Conservation (phyloP, 1,140 invertebrate species). For the Bombus vancouverensis region DNA sequence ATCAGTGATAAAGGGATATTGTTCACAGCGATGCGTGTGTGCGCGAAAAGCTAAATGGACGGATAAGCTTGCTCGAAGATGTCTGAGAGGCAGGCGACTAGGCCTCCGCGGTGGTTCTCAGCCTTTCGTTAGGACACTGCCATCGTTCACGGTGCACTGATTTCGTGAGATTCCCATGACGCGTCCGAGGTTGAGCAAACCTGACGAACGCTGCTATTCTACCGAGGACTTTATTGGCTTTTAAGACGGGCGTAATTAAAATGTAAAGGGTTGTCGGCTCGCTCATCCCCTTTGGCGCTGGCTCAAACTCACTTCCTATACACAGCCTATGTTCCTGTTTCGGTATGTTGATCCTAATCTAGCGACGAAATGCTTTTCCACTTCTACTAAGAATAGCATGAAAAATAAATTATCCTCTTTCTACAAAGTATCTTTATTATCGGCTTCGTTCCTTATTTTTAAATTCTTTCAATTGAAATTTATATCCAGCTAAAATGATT, state of each 20-base stretch:
- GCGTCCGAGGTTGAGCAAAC: conserved; percentile 47
- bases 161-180: conserved; percentile 40
- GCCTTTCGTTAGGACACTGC: conserved; percentile 15
- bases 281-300: conserved; percentile 51
- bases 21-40: conserved; percentile 50
- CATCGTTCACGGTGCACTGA: conserved; percentile 12
- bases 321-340: neutral
- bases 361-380: neutral
- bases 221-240: conserved; percentile 75
- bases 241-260: conserved; percentile 78
- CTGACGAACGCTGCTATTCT: conserved; percentile 48
- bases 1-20: conserved; percentile 67
- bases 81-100: conserved; percentile 55
- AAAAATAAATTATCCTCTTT: neutral
- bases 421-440: neutral
- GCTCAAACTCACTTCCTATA: conserved; percentile 50
- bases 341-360: conserved; percentile 13
- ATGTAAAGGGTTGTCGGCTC: conserved; percentile 76
- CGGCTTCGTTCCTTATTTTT: neutral
- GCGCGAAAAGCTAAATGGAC: conserved; percentile 70
- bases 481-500: neutral
- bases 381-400: too few relatives aligned
- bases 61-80: conserved; percentile 68
- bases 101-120: conserved; percentile 44
- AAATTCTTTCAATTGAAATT: neutral